Base-by-base conservation (phyloP, 2,888 invertebrate genomes). In the Ochropleura leucogaster region DNA sequence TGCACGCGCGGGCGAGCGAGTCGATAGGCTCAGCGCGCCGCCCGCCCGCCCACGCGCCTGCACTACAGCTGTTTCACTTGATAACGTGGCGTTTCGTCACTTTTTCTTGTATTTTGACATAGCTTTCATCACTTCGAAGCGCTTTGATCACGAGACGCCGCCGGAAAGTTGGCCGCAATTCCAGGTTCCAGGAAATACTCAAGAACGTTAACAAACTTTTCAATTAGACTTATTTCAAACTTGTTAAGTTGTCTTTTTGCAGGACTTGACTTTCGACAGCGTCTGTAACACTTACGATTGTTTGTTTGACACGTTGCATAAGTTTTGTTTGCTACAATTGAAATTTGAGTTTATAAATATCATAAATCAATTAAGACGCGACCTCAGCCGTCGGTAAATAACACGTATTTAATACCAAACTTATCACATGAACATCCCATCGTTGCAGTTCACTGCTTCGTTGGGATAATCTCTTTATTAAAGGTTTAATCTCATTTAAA, bases 31-130 rank as follows among this genome's bases (percentile, higher is more conserved):
- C 79, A 75, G 73, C 80, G 80, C 81, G 80, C 79, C 89, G 85
- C 88, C 91, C 93, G 91, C 92, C 93, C 95, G 94, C 94, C 94
- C 93, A 89, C 94, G 90, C 91, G 93, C 92, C 92, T 93, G 93
- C 94, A 94, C 90, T 93, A 96, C 96, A 96, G 95, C 95, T 96
- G 96, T 95, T 95, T 90, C 89, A 90, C 89, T 92, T 93, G 89
- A 92, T 93, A 93, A 93, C 93, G 91, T 92, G 90, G 89, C 92
- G 79, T 88, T 87, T 89, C 78, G 75, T 83, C 82, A 82, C 84
- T 82, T 86, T 73, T 85, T 77, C 80, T 82, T 80, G 80, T 79
- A 85, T 85, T 88, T 82, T 76, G 76, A 77, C 82, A 64, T 82
- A 84, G 86, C 72, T 77, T 79, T 59, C 68, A 69, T 59, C 75